These are phyloP conservation scores for Tipula vernalis DNA, from an alignment of 2,888 invertebrate genomes.

Conservation along the genomic window DNA sequence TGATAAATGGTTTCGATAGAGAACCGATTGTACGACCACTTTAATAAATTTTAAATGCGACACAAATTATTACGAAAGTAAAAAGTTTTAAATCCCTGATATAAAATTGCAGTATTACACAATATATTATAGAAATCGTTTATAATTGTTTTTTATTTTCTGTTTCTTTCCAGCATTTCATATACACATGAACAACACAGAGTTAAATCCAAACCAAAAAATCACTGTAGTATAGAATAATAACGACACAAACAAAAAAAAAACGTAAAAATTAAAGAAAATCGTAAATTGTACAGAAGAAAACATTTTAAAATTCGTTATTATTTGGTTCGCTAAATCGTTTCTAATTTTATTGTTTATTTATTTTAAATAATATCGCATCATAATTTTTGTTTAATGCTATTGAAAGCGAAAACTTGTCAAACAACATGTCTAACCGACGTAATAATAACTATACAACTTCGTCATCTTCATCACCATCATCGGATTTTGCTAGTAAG, in stretches of 20 bases:
- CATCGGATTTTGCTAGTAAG: background rate
- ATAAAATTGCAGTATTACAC: background rate
- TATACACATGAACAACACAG: background rate
- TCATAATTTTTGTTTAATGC: background rate
- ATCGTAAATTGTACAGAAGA: background rate
- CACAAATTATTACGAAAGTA: too few relatives aligned
- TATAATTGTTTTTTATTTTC: background rate
- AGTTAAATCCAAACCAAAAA: background rate
- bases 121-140: background rate
- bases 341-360: background rate
- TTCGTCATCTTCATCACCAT: slow-evolving; percentile 5
- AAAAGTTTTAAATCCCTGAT: background rate
- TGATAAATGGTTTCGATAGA: too few relatives aligned
- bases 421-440: background rate
- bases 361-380: background rate
- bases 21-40: too few relatives aligned
- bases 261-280: background rate
- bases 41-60: too few relatives aligned
- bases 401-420: slow-evolving; percentile 7
- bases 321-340: background rate
- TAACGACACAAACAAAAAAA: background rate
- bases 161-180: background rate
- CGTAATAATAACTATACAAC: background rate
- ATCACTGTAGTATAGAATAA: background rate
- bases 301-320: background rate